Base-by-base conservation (phyloP, 1,140 invertebrate genomes). In the Neodiprion pinetum region DNA sequence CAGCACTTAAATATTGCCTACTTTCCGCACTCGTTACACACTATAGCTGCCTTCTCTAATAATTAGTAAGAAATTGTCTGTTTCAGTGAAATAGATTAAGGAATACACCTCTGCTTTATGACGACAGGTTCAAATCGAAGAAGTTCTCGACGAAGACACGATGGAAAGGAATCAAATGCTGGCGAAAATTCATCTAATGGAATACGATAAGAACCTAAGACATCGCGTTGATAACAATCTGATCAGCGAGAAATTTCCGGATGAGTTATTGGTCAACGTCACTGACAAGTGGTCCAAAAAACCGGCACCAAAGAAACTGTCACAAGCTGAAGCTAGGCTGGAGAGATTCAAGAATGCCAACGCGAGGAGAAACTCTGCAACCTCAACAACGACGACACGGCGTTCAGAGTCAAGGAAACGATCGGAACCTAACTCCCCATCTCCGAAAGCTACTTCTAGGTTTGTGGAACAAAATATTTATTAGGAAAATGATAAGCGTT, bases 341-440 rank as follows among this genome's bases (percentile, higher is more conserved):
- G 84, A 87, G 71, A 83, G 82, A n/a, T 81, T 84, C 67, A 86
- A 81, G 77, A 84, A 79, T 71, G 49, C 80, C 7, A 86, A 81
- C 50, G 75, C 80, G 17, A 85, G 80, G 61, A 81, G 79, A 70
- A 80, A 75, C 76, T 78, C 69, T 70, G 66, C 75, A 5, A 23
- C 14, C 49, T 49, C 12, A 11, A 49, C 12, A 11, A 7, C 7
- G n/a, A 40, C 70, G 28, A 49, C 70, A 23, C 11, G 11, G 53
- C 9, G 11, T 14, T 73, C 73, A 48, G 40, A 76, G 10, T 67
- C 76, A 40, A 82, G 72, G 65, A 82, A 81, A 76, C 78, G 80
- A 72, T 73, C 76, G 28, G 79, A 82, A 40, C 78, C 75, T 3
- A 68, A 66, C 14, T 40, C 75, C n/a, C 76, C 76, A n/a, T 53